Base-by-base conservation (phyloP, 2,888 invertebrate species). In the Pristionchus entomophagus region DNA sequence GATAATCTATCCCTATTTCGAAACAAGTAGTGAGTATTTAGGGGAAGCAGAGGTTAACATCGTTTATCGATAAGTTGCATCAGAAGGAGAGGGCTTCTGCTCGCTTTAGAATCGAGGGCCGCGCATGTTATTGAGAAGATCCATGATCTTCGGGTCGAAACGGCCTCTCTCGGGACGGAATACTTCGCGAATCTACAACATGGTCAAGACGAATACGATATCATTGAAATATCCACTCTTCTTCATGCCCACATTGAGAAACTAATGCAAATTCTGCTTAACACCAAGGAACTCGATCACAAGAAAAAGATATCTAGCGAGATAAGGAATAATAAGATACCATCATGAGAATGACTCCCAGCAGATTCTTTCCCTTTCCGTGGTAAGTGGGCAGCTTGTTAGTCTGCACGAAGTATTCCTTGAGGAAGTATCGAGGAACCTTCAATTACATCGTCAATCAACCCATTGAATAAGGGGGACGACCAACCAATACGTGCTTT, bases 331-430 rank as follows among this genome's bases (percentile, higher is more conserved):
- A 45, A 5, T 10, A 4, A 32, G 17, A 19, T 29, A 84, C 83
- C 65, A 84, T 84, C 83, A 84, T 84, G 49, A 49, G 65, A 45
- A 84, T n/a, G 19, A 84, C 32, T 22, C 88, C 89, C 53, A 88
- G 83, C 26, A 80, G 77, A 56, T 89, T 89, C 83, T 88, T 87
- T 84, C 89, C 89, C 45, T 88, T 88, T 41, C 86, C 87, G 2
- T 87, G 5, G 26, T 59, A 49, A 0, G 35, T 59, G 32, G 82
- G 82, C 3, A 84, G 49, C 5, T 32, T 53, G 14, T 65, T 19
- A 22, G 45, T 3, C 26, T 84, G 32, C 32, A n/a, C 49, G 49
- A 84, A 65, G n/a, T 22, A 49, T 1, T 32, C 45, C 83, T 45
- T 65, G 10, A 49, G 49, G 49, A 65, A 84, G 45, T 65, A 35